phyloP scores from a whole-genome alignment of 2,797 vertebrate species.

The Lophotriccus pileatus region DNA sequence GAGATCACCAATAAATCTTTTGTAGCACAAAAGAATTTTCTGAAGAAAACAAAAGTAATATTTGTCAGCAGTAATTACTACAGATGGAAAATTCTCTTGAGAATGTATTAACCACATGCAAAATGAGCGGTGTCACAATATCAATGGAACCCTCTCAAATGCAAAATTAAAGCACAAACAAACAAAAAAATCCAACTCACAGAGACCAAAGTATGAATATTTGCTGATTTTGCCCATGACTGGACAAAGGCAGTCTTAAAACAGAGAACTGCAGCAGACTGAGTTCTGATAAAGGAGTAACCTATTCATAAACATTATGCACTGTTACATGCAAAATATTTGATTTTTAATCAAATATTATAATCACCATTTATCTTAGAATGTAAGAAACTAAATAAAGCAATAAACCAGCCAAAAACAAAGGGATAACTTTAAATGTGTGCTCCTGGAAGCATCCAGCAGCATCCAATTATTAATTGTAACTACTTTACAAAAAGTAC shows the following conservation, averaged over 20 bases:
- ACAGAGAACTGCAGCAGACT: neutral
- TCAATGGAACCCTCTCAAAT: neutral
- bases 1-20: neutral
- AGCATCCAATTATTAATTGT: neutral
- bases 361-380: neutral
- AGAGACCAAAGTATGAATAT: neutral
- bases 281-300: neutral
- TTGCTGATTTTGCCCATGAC: neutral
- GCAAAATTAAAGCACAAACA: neutral
- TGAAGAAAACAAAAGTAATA: neutral
- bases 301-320: neutral
- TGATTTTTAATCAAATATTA: neutral
- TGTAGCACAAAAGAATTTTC: neutral
- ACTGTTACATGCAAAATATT: neutral
- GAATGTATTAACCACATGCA: neutral
- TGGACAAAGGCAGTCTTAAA: neutral
- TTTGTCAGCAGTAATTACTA: neutral
- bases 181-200: neutral
- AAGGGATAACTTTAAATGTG: neutral
- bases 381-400: neutral
- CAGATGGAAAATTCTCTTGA: neutral
- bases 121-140: neutral
- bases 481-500: neutral
- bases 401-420: neutral
- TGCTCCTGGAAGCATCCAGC: neutral